Conservation (phyloP, 1,140 invertebrate genomes). For the Leptinotarsa undecemlineata region DNA sequence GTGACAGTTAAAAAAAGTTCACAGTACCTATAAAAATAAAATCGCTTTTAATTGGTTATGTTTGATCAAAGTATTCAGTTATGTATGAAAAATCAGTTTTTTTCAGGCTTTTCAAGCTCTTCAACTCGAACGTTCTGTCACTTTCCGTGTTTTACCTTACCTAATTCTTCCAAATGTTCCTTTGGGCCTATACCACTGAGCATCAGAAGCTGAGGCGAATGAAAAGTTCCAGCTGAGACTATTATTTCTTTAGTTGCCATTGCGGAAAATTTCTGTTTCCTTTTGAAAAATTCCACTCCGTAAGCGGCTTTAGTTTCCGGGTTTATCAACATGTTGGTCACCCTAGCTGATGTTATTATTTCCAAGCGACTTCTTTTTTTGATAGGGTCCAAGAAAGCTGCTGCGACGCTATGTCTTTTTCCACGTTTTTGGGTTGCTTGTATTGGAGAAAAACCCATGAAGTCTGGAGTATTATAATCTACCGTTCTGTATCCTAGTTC, state of each 20-base stretch:
- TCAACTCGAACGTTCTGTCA: no score
- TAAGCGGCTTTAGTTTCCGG: constrained; percentile 60
- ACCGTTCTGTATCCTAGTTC: constrained; percentile 59
- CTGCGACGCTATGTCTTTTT: constrained; percentile 59
- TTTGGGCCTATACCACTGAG: constrained; percentile 64
- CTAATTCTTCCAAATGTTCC: constrained; percentile 62
- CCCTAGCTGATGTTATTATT: constrained; percentile 61
- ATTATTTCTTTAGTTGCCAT: constrained; percentile 42
- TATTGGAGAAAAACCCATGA: constrained; percentile 65
- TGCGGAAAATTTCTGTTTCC: constrained; percentile 50
- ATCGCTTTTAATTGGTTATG: no score
- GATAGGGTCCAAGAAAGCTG: constrained; percentile 62
- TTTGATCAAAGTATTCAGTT: no score
- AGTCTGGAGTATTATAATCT: constrained; percentile 56
- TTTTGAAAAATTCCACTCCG: constrained; percentile 64
- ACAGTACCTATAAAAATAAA: no score
- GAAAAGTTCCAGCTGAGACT: constrained; percentile 53
- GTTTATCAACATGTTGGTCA: constrained; percentile 68
- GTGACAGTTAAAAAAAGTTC: no score
- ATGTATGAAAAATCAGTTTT: no score
- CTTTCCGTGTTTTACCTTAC: constrained; percentile 50
- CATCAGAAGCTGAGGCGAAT: constrained; percentile 64
- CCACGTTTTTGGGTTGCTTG: constrained; percentile 66
- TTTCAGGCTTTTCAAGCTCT: no score
- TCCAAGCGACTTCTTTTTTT: constrained; percentile 67